Conservation (phyloP, 1,140 invertebrate genomes). For the Calliphora vicina region DNA sequence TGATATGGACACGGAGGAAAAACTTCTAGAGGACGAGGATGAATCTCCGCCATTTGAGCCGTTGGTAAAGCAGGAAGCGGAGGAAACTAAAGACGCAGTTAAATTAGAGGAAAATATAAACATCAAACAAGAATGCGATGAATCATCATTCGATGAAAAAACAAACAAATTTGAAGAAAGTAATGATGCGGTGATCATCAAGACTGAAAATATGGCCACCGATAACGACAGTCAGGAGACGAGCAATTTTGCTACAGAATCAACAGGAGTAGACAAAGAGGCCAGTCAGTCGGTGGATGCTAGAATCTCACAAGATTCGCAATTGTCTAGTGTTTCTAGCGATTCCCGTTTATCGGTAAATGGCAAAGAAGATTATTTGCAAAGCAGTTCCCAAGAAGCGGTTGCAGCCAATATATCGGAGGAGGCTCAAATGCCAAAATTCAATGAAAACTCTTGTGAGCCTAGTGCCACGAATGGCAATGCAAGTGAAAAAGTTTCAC, state of each 20-base stretch:
- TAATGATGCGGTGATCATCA: background rate
- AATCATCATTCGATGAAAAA: background rate
- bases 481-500: constrained; percentile 5
- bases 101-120: background rate
- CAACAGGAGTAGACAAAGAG: constrained; percentile 2
- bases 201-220: background rate
- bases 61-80: constrained; percentile 61
- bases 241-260: background rate
- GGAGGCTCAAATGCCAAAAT: constrained; percentile 61
- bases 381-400: constrained; percentile 3
- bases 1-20: constrained; percentile 65
- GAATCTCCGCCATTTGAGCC: constrained; percentile 76
- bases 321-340: constrained; percentile 70
- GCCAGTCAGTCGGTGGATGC: constrained; percentile 44
- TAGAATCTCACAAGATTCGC: constrained; percentile 64
- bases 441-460: constrained; percentile 57
- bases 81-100: background rate
- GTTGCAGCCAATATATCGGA: constrained; percentile 54
- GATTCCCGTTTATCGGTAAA: constrained; percentile 68
- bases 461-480: constrained; percentile 12
- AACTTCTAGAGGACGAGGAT: constrained; percentile 69
- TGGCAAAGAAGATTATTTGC: constrained; percentile 59
- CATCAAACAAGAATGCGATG: background rate
- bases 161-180: background rate
- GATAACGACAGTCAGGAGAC: constrained; percentile 9